Conservation (phyloP, 2,888 invertebrate species). For the Bombyx huttoni region DNA sequence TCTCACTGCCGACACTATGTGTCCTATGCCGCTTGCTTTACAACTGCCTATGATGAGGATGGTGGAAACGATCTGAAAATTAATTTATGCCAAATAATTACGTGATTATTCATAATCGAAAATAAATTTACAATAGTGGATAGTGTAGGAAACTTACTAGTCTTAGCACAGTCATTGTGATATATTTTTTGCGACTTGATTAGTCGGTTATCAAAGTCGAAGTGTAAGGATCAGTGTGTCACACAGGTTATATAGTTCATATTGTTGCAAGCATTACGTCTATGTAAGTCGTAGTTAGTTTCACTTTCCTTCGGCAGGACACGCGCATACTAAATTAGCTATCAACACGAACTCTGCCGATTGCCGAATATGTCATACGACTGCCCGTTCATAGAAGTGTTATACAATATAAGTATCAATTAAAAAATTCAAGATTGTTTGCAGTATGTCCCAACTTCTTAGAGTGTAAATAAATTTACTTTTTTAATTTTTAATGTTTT, state of each 20-base stretch:
- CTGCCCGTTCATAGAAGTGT: slow-evolving; percentile 39
- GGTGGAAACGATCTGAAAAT: slow-evolving; percentile 34
- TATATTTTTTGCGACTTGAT: slow-evolving; percentile 38
- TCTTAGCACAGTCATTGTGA: slow-evolving; percentile 46
- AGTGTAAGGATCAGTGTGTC: slow-evolving; percentile 50
- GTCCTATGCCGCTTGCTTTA: slow-evolving; percentile 55
- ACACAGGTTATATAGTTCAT: slow-evolving; percentile 65
- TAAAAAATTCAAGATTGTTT: neutral
- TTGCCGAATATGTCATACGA: slow-evolving; percentile 42
- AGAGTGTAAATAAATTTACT: neutral
- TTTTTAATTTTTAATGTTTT: no score
- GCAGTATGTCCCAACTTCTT: neutral
- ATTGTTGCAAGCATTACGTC: slow-evolving; percentile 65
- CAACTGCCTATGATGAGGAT: slow-evolving; percentile 51
- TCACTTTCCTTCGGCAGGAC: slow-evolving; percentile 68
- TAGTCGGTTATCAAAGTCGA: slow-evolving; percentile 42
- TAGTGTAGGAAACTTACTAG: slow-evolving; percentile 39
- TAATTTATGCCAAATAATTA: no score
- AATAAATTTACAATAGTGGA: neutral
- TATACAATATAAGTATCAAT: slow-evolving; percentile 39
- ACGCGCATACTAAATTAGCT: slow-evolving; percentile 53
- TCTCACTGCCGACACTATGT: slow-evolving; percentile 39
- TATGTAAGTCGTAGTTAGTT: slow-evolving; percentile 44
- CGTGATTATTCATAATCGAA: neutral
- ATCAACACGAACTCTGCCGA: slow-evolving; percentile 43